These are phyloP conservation scores for Darevskia mixta DNA, from an alignment of 2,797 vertebrate species.

Conservation along the genomic window DNA sequence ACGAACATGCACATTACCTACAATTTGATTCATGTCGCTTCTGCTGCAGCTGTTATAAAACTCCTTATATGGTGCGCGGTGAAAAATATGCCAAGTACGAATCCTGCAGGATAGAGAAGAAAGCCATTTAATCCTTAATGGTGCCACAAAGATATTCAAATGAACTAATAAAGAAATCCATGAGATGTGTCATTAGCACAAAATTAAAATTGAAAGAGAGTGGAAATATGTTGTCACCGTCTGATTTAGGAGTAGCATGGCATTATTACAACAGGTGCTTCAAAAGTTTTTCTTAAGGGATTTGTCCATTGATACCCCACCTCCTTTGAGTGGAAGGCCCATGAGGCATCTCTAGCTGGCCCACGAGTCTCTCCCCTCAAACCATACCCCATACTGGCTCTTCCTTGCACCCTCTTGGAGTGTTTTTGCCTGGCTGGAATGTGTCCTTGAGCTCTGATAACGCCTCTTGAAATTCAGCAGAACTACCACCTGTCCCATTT, in stretches of 20 bases:
- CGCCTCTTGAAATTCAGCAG: no score
- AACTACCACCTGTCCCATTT: not conserved
- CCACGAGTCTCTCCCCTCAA: no score
- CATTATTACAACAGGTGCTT: not conserved
- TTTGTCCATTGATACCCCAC: not conserved
- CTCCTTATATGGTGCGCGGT: slow-evolving; percentile 51
- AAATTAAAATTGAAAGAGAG: slow-evolving; percentile 56
- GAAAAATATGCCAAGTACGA: slow-evolving; percentile 58
- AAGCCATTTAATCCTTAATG: slow-evolving; percentile 65
- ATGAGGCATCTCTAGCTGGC: no score
- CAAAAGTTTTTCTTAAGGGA: not conserved
- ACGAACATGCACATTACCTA: slow-evolving; percentile 70
- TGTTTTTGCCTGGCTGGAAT: no score
- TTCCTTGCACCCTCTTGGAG: no score
- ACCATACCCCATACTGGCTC: no score
- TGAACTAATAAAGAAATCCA: slow-evolving; percentile 69
- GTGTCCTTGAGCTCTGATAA: no score
- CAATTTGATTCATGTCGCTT: slow-evolving; percentile 62
- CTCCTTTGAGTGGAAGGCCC: no score
- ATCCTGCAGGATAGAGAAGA: slow-evolving; percentile 61
- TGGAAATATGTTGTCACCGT: slow-evolving; percentile 51
- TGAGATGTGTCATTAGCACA: slow-evolving; percentile 60
- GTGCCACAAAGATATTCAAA: slow-evolving; percentile 66
- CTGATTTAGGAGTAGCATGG: not conserved
- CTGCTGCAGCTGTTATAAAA: slow-evolving; percentile 61